A percentile compares a stretch with the other conserved stretches of the same genome.
Evolutionary conservation across 1,140 invertebrate species (phyloP).

Genomic region (Papilio glaucus): DNA sequence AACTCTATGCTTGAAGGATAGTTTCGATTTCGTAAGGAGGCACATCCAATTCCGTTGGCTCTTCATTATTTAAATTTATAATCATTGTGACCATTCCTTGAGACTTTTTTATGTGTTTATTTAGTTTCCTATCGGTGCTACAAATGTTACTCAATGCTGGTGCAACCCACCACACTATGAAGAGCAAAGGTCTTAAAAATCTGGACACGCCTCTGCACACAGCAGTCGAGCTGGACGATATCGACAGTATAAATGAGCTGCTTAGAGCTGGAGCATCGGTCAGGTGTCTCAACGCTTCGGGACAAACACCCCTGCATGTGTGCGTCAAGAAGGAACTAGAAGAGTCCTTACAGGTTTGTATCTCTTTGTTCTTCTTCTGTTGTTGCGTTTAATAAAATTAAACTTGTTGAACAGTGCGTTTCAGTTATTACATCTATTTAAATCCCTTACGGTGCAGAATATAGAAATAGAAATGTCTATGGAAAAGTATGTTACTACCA

Average conservation of each 20-base stretch:
- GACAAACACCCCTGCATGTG: slow-evolving; percentile 85
- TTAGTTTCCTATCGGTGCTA: slow-evolving; percentile 69
- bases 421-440: no score
- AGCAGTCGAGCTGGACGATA: slow-evolving; percentile 83
- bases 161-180: slow-evolving; percentile 65
- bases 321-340: slow-evolving; percentile 81
- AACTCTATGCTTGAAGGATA: no score
- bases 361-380: no score
- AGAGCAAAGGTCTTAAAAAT: slow-evolving; percentile 48
- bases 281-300: slow-evolving; percentile 82
- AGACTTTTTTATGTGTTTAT: slow-evolving; percentile 30
- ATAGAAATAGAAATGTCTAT: no score
- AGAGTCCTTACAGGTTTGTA: slow-evolving; percentile 71
- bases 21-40: no score
- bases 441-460: no score
- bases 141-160: slow-evolving; percentile 69
- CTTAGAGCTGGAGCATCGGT: slow-evolving; percentile 82
- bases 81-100: no score
- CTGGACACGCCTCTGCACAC: slow-evolving; percentile 85
- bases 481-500: no score
- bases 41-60: no score
- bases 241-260: slow-evolving; percentile 82
- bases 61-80: no score
- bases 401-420: no score
- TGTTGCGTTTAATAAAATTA: no score